Evolutionary conservation across 2,888 invertebrate genomes (phyloP).

Genomic region (Scaptomyza reducta): DNA sequence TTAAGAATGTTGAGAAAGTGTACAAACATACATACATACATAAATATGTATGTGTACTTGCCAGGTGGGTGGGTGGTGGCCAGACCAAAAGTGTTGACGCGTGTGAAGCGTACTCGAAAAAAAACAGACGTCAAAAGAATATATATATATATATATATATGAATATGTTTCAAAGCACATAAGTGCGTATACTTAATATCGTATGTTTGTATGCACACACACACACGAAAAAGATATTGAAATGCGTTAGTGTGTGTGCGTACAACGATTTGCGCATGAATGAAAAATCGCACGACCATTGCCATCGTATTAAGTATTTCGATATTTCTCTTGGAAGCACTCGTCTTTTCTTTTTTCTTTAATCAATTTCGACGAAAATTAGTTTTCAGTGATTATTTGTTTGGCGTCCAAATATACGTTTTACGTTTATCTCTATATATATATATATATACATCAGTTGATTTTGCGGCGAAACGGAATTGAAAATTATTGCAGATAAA

Average conservation of each 20-base stretch:
- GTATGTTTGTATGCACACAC: slow-evolving; percentile 22
- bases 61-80: slow-evolving; percentile 59
- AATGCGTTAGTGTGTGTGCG: slow-evolving; percentile 9
- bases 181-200: slow-evolving; percentile 3
- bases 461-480: slow-evolving; percentile 22
- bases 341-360: slow-evolving; percentile 10
- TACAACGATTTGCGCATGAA: slow-evolving; percentile 74
- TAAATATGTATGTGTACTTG: slow-evolving; percentile 13
- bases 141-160: slow-evolving; percentile 2
- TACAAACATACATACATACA: not conserved
- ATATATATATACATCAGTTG: not conserved
- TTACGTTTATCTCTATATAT: slow-evolving; percentile 1
- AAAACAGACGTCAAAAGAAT: slow-evolving; percentile 53
- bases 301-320: slow-evolving; percentile 36
- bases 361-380: slow-evolving; percentile 21
- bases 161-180: not conserved
- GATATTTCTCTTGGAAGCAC: slow-evolving; percentile 9
- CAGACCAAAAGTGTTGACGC: slow-evolving; percentile 57
- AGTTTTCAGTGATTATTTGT: slow-evolving; percentile 53
- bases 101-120: slow-evolving; percentile 45
- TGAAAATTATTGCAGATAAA: slow-evolving; percentile 36
- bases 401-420: slow-evolving; percentile 41
- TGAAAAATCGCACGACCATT: slow-evolving; percentile 65
- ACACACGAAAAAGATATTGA: slow-evolving; percentile 41
- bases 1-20: slow-evolving; percentile 50